A percentile compares a stretch with the other conserved stretches of the same genome.
phyloP scores from a whole-genome alignment of 2,113 vertebrate species.

The Emberiza fucata region DNA sequence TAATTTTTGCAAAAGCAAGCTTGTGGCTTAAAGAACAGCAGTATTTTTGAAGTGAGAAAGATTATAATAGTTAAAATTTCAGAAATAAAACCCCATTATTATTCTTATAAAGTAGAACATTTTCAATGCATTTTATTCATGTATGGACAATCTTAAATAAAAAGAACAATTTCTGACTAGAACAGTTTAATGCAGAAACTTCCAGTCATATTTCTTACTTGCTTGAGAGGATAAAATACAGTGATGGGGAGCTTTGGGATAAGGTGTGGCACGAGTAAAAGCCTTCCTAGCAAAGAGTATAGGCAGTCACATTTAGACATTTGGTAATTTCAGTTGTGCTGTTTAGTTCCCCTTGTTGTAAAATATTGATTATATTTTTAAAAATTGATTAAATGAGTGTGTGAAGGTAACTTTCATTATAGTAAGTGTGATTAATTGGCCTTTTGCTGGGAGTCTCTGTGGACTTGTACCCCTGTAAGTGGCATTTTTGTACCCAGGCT shows the following conservation, averaged over 20 bases:
- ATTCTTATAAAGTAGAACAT: not conserved
- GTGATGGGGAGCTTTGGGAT: not conserved
- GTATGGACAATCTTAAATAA: not conserved
- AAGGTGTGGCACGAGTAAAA: not conserved
- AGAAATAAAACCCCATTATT: not conserved
- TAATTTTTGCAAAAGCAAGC: not conserved
- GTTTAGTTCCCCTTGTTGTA: not conserved
- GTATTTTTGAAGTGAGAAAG: not conserved
- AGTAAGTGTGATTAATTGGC: not conserved
- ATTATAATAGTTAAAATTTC: not conserved
- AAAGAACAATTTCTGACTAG: not conserved
- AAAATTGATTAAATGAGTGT: not conserved
- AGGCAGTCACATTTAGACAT: not conserved
- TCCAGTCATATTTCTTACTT: not conserved
- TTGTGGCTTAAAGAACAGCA: not conserved
- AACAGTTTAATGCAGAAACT: not conserved
- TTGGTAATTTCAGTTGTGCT: not conserved
- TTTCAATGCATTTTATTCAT: not conserved
- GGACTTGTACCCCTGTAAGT: not conserved
- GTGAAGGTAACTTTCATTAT: not conserved
- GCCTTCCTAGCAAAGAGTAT: not conserved
- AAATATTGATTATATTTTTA: not conserved
- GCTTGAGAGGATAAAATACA: not conserved
- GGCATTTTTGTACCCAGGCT: not conserved
- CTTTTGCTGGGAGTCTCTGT: not conserved